Conservation (phyloP, 2,888 invertebrate species). For the Megalurothrips usitatus region DNA sequence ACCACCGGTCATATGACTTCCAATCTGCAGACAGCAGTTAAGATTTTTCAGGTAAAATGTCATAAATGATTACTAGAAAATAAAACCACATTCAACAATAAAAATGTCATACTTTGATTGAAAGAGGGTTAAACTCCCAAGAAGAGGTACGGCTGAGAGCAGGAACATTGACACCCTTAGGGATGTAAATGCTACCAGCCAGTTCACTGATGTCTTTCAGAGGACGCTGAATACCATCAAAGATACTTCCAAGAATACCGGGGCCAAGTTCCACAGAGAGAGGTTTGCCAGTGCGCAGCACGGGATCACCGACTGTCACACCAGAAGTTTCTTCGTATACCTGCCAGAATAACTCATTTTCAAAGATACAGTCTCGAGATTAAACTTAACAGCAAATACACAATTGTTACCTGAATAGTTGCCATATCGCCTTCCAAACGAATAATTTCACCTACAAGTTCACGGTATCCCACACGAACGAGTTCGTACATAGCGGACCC, state of each 20-base stretch:
- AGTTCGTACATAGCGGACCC: conserved; percentile 99
- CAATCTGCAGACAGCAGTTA: conserved; percentile 54
- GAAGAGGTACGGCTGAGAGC: conserved; percentile 69
- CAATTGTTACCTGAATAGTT: conserved; percentile 83
- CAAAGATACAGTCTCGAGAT: not conserved
- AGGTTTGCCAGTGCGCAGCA: conserved; percentile 96
- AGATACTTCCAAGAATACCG: conserved; percentile 94
- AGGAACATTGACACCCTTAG: conserved; percentile 97
- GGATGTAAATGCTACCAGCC: conserved; percentile 97
- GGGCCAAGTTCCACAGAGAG: conserved; percentile 98
- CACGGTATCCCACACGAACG: conserved; percentile 96
- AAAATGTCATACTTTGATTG: conserved; percentile 61
- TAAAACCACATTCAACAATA: not conserved
- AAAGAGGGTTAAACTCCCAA: conserved; percentile 91
- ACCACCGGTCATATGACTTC: conserved; percentile 98
- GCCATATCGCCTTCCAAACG: conserved; percentile 99
- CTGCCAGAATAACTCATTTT: conserved; percentile 45
- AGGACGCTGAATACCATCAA: conserved; percentile 99
- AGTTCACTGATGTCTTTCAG: conserved; percentile 92
- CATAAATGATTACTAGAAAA: conserved; percentile 28
- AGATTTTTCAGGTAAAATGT: conserved; percentile 25
- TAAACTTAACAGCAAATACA: not conserved
- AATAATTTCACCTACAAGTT: conserved; percentile 99
- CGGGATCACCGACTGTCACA: conserved; percentile 99
- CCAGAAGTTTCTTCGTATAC: conserved; percentile 95